Conservation (phyloP, 2,797 vertebrate genomes). For the Rhabdophis nuchalis region DNA sequence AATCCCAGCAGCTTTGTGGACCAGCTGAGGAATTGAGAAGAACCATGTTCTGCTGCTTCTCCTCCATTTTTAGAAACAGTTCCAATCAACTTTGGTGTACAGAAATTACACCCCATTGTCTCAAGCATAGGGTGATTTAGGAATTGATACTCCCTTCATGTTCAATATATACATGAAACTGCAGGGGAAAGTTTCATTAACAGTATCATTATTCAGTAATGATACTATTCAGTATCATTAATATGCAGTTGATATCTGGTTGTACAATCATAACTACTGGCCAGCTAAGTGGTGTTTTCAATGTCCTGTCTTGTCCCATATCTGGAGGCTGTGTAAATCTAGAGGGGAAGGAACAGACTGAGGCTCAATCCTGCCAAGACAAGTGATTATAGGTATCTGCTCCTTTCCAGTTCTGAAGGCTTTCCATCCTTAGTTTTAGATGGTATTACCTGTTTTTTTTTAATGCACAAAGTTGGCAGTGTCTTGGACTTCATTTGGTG, state of each 20-base stretch:
- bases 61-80: neutral
- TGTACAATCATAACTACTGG: neutral
- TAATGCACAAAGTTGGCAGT: neutral
- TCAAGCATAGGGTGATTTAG: neutral
- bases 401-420: neutral
- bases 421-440: neutral
- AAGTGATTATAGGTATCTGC: neutral
- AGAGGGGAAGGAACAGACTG: neutral
- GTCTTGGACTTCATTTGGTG: neutral
- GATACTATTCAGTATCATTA: neutral
- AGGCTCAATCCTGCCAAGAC: neutral
- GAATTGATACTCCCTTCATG: neutral
- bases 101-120: neutral
- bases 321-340: neutral
- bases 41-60: neutral
- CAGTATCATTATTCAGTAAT: too few relatives aligned
- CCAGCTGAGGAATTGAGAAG: neutral
- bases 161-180: neutral
- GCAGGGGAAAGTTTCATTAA: neutral
- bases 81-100: neutral
- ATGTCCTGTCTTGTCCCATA: neutral
- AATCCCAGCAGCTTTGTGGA: neutral
- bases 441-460: neutral
- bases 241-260: neutral
- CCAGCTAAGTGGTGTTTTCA: neutral